Percentiles rank a stretch among this genome's conserved stretches.
These are phyloP conservation scores for Euproctis similis DNA, from an alignment of 2,888 invertebrate species.

Conservation along the genomic window DNA sequence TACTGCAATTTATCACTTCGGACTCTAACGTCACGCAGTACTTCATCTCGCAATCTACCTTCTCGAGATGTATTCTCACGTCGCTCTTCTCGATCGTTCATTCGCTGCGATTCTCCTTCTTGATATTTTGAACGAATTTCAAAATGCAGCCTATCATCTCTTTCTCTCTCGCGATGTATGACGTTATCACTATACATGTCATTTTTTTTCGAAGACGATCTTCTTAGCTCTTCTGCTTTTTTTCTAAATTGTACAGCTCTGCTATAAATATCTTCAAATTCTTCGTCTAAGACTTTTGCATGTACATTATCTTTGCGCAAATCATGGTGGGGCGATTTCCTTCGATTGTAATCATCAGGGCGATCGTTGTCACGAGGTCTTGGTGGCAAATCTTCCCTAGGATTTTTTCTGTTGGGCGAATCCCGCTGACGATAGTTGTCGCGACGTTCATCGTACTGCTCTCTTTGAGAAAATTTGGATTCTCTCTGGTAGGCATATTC, in stretches of 20 bases:
- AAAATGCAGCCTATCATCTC: slow-evolving; percentile 12
- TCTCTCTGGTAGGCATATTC: slow-evolving; percentile 14
- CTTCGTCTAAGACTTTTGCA: slow-evolving; percentile 36
- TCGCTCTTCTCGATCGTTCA: slow-evolving; percentile 7
- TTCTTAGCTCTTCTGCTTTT: slow-evolving; percentile 45
- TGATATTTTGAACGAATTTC: slow-evolving; percentile 15
- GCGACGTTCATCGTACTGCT: slow-evolving; percentile 16
- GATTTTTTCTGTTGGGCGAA: slow-evolving; percentile 12
- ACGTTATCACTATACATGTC: slow-evolving; percentile 21
- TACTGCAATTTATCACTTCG: slow-evolving; percentile 1
- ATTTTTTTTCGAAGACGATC: slow-evolving; percentile 20
- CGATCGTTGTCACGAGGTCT: slow-evolving; percentile 22
- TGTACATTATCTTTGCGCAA: slow-evolving; percentile 12
- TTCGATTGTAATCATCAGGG: slow-evolving; percentile 17
- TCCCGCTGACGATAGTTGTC: slow-evolving; percentile 13
- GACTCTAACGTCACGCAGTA: slow-evolving; percentile 6
- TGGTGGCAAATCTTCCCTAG: slow-evolving; percentile 12
- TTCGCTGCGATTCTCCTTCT: slow-evolving; percentile 12
- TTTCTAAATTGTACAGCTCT: slow-evolving; percentile 50
- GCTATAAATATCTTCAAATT: slow-evolving; percentile 54
- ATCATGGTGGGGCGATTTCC: slow-evolving; percentile 23
- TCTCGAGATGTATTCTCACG: slow-evolving; percentile 5
- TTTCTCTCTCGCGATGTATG: slow-evolving; percentile 15
- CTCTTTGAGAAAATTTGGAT: slow-evolving; percentile 15
- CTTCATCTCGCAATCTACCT: slow-evolving; percentile 4